A percentile compares a stretch with the other conserved stretches of the same genome.
Evolutionary conservation across 2,888 invertebrate species (phyloP).

Genomic region (Spicauda simplicius): DNA sequence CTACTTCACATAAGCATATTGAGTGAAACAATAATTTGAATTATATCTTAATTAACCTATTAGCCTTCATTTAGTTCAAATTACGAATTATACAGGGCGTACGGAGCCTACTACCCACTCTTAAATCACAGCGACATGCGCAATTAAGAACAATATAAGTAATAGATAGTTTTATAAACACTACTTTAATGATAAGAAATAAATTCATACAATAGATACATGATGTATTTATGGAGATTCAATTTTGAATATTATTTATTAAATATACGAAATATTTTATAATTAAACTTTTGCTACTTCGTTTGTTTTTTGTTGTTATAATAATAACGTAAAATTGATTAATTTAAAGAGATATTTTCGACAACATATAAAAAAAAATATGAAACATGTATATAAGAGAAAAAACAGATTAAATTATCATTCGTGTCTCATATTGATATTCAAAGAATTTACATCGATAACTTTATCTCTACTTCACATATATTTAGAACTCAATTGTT

Average conservation of each 20-base stretch:
- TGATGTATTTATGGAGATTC: slow-evolving; percentile 16
- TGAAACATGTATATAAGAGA: too few species aligned
- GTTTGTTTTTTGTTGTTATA: too few species aligned
- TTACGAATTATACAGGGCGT: neutral
- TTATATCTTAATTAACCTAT: neutral
- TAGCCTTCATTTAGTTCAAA: neutral
- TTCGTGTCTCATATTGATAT: too few species aligned
- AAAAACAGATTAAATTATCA: too few species aligned
- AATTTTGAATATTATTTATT: neutral
- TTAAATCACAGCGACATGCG: slow-evolving; percentile 53
- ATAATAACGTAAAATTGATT: too few species aligned
- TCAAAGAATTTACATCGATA: too few species aligned
- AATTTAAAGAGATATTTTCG: too few species aligned
- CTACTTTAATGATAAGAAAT: neutral
- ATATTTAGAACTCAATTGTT: too few species aligned
- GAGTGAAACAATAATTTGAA: neutral
- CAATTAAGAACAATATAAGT: slow-evolving; percentile 6
- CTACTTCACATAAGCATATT: too few species aligned
- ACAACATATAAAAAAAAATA: too few species aligned
- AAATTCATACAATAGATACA: neutral
- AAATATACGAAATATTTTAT: neutral
- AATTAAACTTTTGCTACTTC: neutral
- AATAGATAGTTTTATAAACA: neutral
- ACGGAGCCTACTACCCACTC: neutral
- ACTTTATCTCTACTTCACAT: too few species aligned